These are phyloP conservation scores for Oxystoma pomonae DNA, from an alignment of 2,888 invertebrate genomes.

Conservation along the genomic window DNA sequence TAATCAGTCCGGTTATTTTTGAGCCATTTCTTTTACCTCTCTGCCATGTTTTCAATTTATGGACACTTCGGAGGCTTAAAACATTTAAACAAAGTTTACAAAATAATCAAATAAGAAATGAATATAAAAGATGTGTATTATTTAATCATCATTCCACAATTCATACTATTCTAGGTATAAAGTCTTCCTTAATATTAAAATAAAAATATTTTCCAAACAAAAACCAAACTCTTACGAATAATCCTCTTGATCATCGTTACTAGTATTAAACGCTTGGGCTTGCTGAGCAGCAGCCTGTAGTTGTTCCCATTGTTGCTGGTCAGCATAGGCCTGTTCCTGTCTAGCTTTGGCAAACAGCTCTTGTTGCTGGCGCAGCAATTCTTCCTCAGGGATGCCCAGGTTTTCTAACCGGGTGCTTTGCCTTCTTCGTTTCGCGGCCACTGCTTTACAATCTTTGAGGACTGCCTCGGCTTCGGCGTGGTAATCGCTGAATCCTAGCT, in stretches of 20 bases:
- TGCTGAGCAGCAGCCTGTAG: conserved; percentile 66
- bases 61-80: too few species aligned
- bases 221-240: too few species aligned
- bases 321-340: conserved; percentile 87
- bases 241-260: conserved; percentile 47
- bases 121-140: too few species aligned
- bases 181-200: too few species aligned
- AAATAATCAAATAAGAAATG: too few species aligned
- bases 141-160: too few species aligned
- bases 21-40: too few species aligned
- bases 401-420: conserved; percentile 96
- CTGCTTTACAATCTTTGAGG: conserved; percentile 91
- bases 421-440: conserved; percentile 90
- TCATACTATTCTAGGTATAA: too few species aligned
- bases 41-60: too few species aligned
- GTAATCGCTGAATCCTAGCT: conserved; percentile 90
- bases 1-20: too few species aligned
- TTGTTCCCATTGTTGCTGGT: conserved; percentile 89
- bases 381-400: conserved; percentile 97
- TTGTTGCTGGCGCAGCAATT: conserved; percentile 92
- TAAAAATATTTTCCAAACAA: too few species aligned
- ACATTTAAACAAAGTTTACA: too few species aligned
- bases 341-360: conserved; percentile 95
- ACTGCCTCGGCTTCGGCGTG: conserved; percentile 94
- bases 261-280: conserved; percentile 52